These are phyloP conservation scores for Idaea aversata DNA, from an alignment of 2,888 invertebrate species.

Conservation along the genomic window DNA sequence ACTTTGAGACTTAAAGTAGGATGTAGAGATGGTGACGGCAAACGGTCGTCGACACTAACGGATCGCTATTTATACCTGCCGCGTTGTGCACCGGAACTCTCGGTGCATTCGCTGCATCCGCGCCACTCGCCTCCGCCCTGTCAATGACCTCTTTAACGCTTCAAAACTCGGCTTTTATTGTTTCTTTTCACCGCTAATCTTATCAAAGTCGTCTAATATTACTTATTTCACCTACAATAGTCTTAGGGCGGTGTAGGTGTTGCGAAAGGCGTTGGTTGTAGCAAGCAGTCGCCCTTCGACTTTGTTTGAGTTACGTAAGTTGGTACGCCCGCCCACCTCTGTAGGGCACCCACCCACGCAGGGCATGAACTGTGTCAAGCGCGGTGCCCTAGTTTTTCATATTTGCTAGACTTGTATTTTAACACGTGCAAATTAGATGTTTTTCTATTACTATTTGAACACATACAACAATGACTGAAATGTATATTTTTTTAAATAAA, in stretches of 20 bases:
- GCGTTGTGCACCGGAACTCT: constrained; percentile 77
- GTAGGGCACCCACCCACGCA: constrained; percentile 65
- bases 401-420: constrained; percentile 44
- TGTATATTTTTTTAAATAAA: background rate
- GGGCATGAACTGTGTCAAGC: constrained; percentile 71
- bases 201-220: constrained; percentile 15
- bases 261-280: constrained; percentile 57
- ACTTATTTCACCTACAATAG: constrained; percentile 35
- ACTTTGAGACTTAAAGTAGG: constrained; percentile 50
- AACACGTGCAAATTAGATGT: constrained; percentile 38
- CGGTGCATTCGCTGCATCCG: constrained; percentile 77
- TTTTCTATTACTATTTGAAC: constrained; percentile 9
- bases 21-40: constrained; percentile 51
- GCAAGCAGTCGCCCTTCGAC: constrained; percentile 73
- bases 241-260: constrained; percentile 50
- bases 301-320: constrained; percentile 69
- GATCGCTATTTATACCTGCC: constrained; percentile 79
- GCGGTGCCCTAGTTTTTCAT: constrained; percentile 64
- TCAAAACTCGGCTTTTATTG: constrained; percentile 32
- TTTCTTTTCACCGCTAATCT: constrained; percentile 23
- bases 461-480: background rate
- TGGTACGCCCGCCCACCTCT: constrained; percentile 62
- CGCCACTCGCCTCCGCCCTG: constrained; percentile 64
- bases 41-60: constrained; percentile 80
- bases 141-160: constrained; percentile 69